Evolutionary conservation across 2,888 invertebrate species (phyloP).

Genomic region (Melanchra persicariae): DNA sequence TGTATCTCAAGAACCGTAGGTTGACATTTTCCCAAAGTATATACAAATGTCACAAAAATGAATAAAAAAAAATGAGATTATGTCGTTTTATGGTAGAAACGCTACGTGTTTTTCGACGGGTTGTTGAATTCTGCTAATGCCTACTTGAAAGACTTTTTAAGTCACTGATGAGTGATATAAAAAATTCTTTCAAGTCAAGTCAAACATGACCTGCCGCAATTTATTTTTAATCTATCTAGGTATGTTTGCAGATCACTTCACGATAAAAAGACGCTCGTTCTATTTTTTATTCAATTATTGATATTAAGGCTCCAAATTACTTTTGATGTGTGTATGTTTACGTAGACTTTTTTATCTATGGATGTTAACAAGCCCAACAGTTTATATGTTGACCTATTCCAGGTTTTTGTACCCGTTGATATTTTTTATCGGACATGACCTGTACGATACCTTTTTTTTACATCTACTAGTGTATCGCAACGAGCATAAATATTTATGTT

Average conservation of each 20-base stretch:
- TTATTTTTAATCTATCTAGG: background rate
- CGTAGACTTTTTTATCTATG: constrained; percentile 20
- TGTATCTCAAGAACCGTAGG: too few relatives aligned
- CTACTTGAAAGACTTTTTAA: background rate
- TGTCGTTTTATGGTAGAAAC: too few relatives aligned
- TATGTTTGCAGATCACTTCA: constrained; percentile 18
- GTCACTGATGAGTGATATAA: too few relatives aligned
- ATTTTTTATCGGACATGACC: constrained; percentile 22
- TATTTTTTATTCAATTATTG: background rate
- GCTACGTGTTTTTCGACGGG: too few relatives aligned
- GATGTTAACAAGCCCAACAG: constrained; percentile 15
- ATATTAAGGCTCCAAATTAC: background rate
- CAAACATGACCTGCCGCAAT: constrained; percentile 37
- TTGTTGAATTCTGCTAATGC: background rate
- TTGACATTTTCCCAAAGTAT: too few relatives aligned
- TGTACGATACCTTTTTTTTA: background rate
- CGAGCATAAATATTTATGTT: too few relatives aligned
- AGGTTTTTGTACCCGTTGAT: constrained; percentile 4
- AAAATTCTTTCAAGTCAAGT: too few relatives aligned
- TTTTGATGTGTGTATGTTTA: background rate
- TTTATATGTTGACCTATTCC: constrained; percentile 22
- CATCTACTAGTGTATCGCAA: background rate
- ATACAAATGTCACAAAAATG: too few relatives aligned
- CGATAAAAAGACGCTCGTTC: background rate
- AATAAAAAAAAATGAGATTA: too few relatives aligned